Evolutionary conservation across 2,113 vertebrate genomes (phyloP), one percentile per base, ranked within the genome.

Genomic region (Platichthys stellatus): DNA sequence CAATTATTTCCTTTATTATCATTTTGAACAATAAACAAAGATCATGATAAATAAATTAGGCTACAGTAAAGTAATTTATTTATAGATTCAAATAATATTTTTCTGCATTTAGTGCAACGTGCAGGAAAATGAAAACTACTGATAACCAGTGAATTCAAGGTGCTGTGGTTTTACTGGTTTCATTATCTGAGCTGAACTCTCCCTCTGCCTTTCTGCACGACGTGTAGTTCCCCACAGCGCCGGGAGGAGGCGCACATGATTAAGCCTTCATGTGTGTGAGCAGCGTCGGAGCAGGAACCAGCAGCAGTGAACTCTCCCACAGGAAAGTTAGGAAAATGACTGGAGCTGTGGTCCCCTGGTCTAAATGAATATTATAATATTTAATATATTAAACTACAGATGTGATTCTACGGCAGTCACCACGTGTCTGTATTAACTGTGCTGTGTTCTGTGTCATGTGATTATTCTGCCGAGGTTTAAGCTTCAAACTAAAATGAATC

Each of bases 201-300:
- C 26, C 56, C 47, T 28, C 35, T 56, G 31, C 1, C 12, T 56
- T 15, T 18, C 45, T 67, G 69, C 49, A 49, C 18, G 18, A 24
- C 67, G 1, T 79, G 74, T 65, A 87, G 35, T 84, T 95, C 89
- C 86, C 47, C 60, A 18, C 65, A 84, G 71, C 74, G 86, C 96
- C 98, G 95, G 97, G 94, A 99, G 97, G 94, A 96, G 97, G 97
- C 97, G 95, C 95, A 93, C 94, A 94, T 95, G 96, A 94, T 96
- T 95, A 96, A 96, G 93, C 90, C 93, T 85, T 91, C 73, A 89
- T 68, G 78, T 74, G 79, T 82, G 69, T 69, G 81, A 76, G 62
- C 65, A 47, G 72, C 74, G n/a, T 84, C 71, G 51, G 24, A 74
- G 77, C 83, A 74, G 83, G 20, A 74, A 60, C 24, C 72, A 72